Evolutionary conservation across 2,797 vertebrate species (phyloP).

Genomic region (Phrynocephalus vlangalii): DNA sequence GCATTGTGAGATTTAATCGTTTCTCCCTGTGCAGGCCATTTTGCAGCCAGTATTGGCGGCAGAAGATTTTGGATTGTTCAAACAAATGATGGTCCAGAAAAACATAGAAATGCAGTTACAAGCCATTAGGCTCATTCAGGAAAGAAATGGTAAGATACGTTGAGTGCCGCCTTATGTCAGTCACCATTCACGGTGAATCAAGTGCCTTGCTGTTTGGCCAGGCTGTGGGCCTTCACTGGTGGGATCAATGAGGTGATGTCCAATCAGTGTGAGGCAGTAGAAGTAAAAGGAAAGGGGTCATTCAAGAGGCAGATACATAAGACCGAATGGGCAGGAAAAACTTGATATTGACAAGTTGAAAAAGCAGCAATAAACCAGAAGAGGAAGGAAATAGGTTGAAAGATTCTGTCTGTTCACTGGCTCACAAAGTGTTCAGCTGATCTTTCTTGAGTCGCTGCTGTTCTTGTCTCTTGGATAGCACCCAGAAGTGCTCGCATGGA

Average conservation of each 20-base stretch:
- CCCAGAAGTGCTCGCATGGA: neutral
- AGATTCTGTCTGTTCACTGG: neutral
- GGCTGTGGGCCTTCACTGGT: neutral
- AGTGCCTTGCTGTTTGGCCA: neutral
- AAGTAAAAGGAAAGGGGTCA: neutral
- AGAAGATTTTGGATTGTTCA: slow-evolving; percentile 96
- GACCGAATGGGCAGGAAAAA: neutral
- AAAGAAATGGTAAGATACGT: slow-evolving; percentile 88
- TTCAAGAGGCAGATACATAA: neutral
- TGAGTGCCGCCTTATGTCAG: neutral
- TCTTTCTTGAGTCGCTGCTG: neutral
- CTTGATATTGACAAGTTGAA: neutral
- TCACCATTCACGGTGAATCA: neutral
- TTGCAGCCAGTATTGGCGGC: slow-evolving; percentile 94
- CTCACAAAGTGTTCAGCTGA: neutral
- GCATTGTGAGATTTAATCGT: slow-evolving; percentile 41
- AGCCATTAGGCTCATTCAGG: slow-evolving; percentile 94
- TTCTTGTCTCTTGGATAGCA: neutral
- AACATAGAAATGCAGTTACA: slow-evolving; percentile 98
- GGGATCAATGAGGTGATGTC: neutral
- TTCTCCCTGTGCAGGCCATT: slow-evolving; percentile 80
- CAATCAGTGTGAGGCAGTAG: neutral
- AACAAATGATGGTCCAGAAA: slow-evolving; percentile 96
- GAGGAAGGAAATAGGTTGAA: neutral
- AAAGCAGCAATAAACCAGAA: neutral